These are phyloP conservation scores for Euura saliciscinereae DNA, from an alignment of 1,140 invertebrate genomes.

Conservation along the genomic window DNA sequence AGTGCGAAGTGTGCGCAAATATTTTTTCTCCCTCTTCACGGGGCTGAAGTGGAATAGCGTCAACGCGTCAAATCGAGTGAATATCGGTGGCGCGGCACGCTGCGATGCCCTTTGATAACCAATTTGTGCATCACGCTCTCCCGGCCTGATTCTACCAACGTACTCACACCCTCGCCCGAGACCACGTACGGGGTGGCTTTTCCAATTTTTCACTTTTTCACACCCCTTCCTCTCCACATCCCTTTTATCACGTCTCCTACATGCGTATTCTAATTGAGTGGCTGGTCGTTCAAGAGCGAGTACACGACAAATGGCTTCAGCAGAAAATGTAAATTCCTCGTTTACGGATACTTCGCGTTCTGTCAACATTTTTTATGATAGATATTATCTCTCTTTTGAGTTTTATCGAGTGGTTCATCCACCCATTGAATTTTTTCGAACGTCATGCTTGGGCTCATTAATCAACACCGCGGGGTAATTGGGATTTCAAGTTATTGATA, in stretches of 20 bases:
- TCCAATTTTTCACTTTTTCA: constrained; percentile 5
- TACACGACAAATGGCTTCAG: neutral
- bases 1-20: neutral
- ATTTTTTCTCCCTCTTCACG: neutral
- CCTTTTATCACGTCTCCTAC: neutral
- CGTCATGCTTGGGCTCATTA: too few species aligned
- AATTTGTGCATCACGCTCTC: constrained; percentile 48
- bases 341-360: neutral
- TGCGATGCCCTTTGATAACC: constrained; percentile 58
- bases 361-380: neutral
- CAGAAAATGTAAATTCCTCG: neutral
- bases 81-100: constrained; percentile 47
- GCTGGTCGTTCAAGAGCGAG: neutral
- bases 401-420: too few species aligned
- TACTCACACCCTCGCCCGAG: constrained; percentile 32
- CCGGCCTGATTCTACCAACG: constrained; percentile 15
- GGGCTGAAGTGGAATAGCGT: constrained; percentile 26
- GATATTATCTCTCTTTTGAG: too few species aligned
- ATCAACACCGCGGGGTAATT: too few species aligned
- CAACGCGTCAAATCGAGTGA: constrained; percentile 54
- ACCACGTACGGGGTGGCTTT: constrained; percentile 37
- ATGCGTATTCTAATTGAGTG: neutral
- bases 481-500: constrained; percentile 4
- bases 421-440: too few species aligned
- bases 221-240: neutral